Percentiles rank a stretch among this genome's conserved stretches.
These are phyloP conservation scores for Solea solea DNA, from an alignment of 2,113 vertebrate species.

Conservation along the genomic window DNA sequence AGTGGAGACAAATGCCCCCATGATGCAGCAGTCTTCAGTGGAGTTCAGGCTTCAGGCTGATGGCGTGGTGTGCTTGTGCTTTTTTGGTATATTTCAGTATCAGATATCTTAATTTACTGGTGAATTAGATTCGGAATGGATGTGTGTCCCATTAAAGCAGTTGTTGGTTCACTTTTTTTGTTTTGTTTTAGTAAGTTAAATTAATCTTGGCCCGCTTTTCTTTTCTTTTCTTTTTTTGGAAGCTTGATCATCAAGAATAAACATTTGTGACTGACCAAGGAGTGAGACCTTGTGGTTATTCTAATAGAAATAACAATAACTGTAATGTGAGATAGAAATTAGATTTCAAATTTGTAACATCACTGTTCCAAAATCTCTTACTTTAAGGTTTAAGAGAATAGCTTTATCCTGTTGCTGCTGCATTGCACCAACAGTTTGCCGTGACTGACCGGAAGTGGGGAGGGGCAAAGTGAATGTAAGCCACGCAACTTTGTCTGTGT, in stretches of 20 bases:
- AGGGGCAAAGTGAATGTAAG: conserved; percentile 1
- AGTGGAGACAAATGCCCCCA: conserved; percentile 17
- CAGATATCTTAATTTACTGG: conserved; percentile 48
- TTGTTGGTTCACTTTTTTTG: conserved; percentile 17
- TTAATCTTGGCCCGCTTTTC: conserved; percentile 38
- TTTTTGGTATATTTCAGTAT: conserved; percentile 52
- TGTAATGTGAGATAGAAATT: not conserved
- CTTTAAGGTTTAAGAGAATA: conserved; percentile 23
- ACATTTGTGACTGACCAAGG: conserved; percentile 59
- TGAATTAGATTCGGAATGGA: conserved; percentile 53
- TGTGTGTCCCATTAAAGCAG: conserved; percentile 44
- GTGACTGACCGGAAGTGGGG: conserved; percentile 52
- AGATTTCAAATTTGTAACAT: not conserved
- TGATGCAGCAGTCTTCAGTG: conserved; percentile 12
- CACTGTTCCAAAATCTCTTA: not conserved
- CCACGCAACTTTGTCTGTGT: too few relatives aligned
- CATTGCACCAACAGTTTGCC: conserved; percentile 66
- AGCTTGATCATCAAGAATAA: conserved; percentile 72
- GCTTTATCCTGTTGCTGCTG: conserved; percentile 48
- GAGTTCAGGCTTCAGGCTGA: conserved; percentile 6
- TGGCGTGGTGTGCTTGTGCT: conserved; percentile 38
- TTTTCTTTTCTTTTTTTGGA: conserved; percentile 52
- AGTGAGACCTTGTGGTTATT: conserved; percentile 55
- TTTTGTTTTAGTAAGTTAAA: conserved; percentile 48
- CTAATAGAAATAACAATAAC: conserved; percentile 4